Conservation (phyloP, 2,888 invertebrate genomes). For the Cartodere bifasciata region DNA sequence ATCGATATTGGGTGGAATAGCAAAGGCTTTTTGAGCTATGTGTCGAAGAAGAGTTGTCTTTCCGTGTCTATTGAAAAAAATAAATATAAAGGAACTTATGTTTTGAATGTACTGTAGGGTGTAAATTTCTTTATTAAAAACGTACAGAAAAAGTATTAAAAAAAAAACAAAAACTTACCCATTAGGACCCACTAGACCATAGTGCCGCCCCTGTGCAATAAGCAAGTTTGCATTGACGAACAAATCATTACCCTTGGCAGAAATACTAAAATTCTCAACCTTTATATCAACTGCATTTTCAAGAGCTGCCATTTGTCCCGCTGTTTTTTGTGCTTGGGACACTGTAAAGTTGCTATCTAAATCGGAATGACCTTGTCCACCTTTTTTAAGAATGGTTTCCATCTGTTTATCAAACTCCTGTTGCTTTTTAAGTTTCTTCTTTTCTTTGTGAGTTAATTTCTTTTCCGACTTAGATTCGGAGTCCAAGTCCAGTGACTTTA, state of each 20-base stretch:
- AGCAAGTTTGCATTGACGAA: slow-evolving; percentile 91
- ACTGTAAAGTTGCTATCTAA: slow-evolving; percentile 91
- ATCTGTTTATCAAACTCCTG: slow-evolving; percentile 80
- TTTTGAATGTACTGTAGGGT: neutral
- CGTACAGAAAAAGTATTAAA: no score
- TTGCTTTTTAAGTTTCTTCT: slow-evolving; percentile 80
- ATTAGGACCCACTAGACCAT: slow-evolving; percentile 97
- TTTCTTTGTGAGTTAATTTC: slow-evolving; percentile 81
- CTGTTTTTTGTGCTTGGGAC: slow-evolving; percentile 67
- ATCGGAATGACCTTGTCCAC: slow-evolving; percentile 80
- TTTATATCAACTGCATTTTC: slow-evolving; percentile 97
- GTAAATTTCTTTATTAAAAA: neutral
- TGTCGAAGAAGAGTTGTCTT: slow-evolving; percentile 95
- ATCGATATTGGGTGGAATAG: slow-evolving; percentile 92
- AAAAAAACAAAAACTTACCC: slow-evolving; percentile 50
- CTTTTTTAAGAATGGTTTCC: slow-evolving; percentile 73
- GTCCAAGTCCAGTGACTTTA: neutral
- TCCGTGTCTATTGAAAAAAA: slow-evolving; percentile 91
- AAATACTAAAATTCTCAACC: slow-evolving; percentile 95
- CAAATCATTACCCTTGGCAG: slow-evolving; percentile 93
- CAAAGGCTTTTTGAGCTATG: slow-evolving; percentile 78
- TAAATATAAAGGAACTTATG: slow-evolving; percentile 15
- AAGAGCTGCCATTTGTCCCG: slow-evolving; percentile 62
- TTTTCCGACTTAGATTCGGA: slow-evolving; percentile 39
- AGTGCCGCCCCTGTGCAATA: slow-evolving; percentile 87